Conservation (phyloP, 2,888 invertebrate species). For the Hymenopus coronatus region DNA sequence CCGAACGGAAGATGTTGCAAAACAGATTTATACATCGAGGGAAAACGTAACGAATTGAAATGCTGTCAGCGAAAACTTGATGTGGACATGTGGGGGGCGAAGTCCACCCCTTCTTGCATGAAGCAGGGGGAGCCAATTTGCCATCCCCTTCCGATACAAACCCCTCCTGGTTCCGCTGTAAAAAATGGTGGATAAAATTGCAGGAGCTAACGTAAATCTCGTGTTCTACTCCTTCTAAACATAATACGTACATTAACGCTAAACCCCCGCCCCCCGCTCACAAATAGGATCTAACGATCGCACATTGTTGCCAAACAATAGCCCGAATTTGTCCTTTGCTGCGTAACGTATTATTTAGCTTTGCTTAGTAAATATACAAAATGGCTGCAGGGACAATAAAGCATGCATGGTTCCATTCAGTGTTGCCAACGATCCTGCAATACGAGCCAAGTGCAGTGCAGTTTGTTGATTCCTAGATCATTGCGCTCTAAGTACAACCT, state of each 20-base stretch:
- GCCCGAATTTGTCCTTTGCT: neutral
- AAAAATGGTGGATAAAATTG: neutral
- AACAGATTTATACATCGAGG: conserved; percentile 1
- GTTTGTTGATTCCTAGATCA: too few relatives aligned
- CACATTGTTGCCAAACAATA: neutral
- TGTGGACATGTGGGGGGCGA: neutral
- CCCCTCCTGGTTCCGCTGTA: neutral
- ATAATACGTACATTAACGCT: neutral
- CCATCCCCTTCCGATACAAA: neutral
- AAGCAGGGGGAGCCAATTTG: neutral
- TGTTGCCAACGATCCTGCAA: neutral
- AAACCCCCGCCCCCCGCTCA: neutral
- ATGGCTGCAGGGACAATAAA: neutral
- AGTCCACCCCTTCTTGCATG: neutral
- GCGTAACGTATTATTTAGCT: neutral
- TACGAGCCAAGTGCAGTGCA: neutral
- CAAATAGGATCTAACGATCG: neutral
- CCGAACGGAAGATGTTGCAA: neutral
- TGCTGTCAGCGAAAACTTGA: neutral
- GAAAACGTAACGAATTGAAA: neutral
- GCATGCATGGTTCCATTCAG: neutral
- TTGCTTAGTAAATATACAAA: neutral
- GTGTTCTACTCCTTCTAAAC: neutral
- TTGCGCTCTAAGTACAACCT: too few relatives aligned
- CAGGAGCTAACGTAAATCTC: neutral